Percentiles rank a stretch among this genome's conserved stretches.
phyloP scores from a whole-genome alignment of 2,888 invertebrate genomes.

The Cryptocephalus moraei region DNA sequence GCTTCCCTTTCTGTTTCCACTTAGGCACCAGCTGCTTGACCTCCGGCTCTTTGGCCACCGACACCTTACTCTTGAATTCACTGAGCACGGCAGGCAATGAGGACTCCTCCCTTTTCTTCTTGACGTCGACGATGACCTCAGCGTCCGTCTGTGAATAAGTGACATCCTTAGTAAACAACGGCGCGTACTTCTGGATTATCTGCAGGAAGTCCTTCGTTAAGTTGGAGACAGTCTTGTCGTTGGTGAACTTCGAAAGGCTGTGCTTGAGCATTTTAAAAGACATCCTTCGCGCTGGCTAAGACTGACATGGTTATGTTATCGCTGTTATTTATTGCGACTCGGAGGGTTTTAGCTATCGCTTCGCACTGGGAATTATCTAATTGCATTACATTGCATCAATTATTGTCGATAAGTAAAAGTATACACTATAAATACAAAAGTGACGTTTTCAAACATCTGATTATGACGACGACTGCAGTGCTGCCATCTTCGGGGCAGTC shows the following conservation, averaged over 20 bases:
- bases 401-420: too few relatives aligned
- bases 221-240: constrained; percentile 34
- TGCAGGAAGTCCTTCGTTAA: constrained; percentile 40
- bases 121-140: neutral
- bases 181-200: constrained; percentile 37
- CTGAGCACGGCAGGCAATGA: constrained; percentile 20
- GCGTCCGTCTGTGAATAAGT: constrained; percentile 18
- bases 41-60: constrained; percentile 29
- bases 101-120: constrained; percentile 1
- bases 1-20: constrained; percentile 31
- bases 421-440: too few relatives aligned
- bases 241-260: constrained; percentile 34
- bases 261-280: constrained; percentile 37
- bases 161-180: constrained; percentile 19
- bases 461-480: neutral
- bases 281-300: constrained; percentile 25
- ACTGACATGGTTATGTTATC: too few relatives aligned
- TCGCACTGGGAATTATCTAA: too few relatives aligned
- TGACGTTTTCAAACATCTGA: neutral
- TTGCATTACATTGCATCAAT: too few relatives aligned
- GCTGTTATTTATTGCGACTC: too few relatives aligned
- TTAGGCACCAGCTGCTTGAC: constrained; percentile 30
- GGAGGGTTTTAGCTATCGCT: too few relatives aligned
- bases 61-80: constrained; percentile 27
- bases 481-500: too few relatives aligned